phyloP scores from a whole-genome alignment of 2,797 vertebrate species.

The Graptemys geographica region DNA sequence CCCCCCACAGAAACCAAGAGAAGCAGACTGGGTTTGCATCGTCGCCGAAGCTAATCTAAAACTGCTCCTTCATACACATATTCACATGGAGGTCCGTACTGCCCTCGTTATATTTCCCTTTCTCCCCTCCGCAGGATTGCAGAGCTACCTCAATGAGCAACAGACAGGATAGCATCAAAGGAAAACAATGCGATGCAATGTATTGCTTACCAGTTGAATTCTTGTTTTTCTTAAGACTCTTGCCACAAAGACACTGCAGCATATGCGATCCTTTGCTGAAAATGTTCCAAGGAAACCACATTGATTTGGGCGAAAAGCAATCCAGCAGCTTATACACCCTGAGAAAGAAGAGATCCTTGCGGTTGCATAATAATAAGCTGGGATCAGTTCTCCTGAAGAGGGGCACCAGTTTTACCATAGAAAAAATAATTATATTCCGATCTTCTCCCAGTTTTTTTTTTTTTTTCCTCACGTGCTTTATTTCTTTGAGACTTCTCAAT shows the following conservation, averaged over 20 bases:
- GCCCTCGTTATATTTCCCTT: slow-evolving; percentile 68
- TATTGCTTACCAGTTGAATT: slow-evolving; percentile 98
- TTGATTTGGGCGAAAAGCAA: slow-evolving; percentile 99
- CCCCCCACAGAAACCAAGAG: slow-evolving; percentile 26
- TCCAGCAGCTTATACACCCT: slow-evolving; percentile 99
- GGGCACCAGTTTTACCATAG: slow-evolving; percentile 96
- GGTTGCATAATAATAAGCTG: slow-evolving; percentile 99
- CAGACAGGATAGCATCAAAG: slow-evolving; percentile 78
- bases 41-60: slow-evolving; percentile 59
- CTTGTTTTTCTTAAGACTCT: slow-evolving; percentile 99
- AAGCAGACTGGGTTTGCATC: slow-evolving; percentile 21
- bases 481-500: slow-evolving; percentile 91
- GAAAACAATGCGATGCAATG: slow-evolving; percentile 78
- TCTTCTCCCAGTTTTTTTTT: slow-evolving; percentile 89
- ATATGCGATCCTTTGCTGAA: slow-evolving; percentile 99
- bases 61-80: slow-evolving; percentile 71
- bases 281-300: slow-evolving; percentile 99
- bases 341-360: slow-evolving; percentile 97
- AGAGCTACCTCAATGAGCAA: slow-evolving; percentile 79
- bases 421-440: slow-evolving; percentile 92
- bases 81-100: slow-evolving; percentile 74
- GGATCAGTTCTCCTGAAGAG: slow-evolving; percentile 96
- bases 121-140: slow-evolving; percentile 79
- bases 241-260: slow-evolving; percentile 99
- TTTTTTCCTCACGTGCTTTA: slow-evolving; percentile 89